Evolutionary conservation across 2,797 vertebrate genomes (phyloP), one percentile per base, ranked within the genome.

Genomic region (Xenentodon cancila): DNA sequence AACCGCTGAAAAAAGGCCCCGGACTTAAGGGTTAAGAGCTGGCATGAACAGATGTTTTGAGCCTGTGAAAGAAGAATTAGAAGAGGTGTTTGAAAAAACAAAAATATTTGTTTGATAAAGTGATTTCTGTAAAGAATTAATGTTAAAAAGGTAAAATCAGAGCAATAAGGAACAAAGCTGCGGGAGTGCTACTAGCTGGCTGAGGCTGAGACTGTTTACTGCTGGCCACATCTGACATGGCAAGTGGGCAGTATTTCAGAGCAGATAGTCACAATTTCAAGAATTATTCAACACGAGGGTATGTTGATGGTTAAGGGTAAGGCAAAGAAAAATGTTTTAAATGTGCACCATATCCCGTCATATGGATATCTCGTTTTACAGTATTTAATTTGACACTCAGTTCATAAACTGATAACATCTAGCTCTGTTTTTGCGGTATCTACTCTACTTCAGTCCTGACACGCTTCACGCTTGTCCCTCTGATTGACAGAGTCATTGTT

Each of bases 151-250:
- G 72, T 68, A 58, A 69, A 66, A 79, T 16, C 20, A 42, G 54
- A 67, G 50, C 70, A 71, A 76, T 62, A 68, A 74, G 76, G 71
- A 68, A 68, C 12, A 63, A 84, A 81, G 73, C 84, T 68, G 68
- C 30, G 65, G 80, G 49, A 71, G 75, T 30, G 30, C 30, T 8
- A 30, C 7, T 30, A 30, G 1, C 30, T 49, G 60, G 64, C 69
- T 71, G 63, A 52, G 60, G 67, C 68, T 71, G 63, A 65, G 46
- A 62, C 73, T 76, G 73, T 86, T 87, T 85, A 87, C 70, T 50
- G 64, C 66, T 75, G 75, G 63, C 30, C 30, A 30, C 5, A 30
- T 30, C 30, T 30, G 30, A 30, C 1, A 30, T 5, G 1, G 30
- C 30, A 3, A 25, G 3, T 30, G 7, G 30, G 30, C 7, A 69